Evolutionary conservation across 1,140 invertebrate genomes (phyloP), one percentile per base, ranked within the genome.

Genomic region (Cyclina sinensis): DNA sequence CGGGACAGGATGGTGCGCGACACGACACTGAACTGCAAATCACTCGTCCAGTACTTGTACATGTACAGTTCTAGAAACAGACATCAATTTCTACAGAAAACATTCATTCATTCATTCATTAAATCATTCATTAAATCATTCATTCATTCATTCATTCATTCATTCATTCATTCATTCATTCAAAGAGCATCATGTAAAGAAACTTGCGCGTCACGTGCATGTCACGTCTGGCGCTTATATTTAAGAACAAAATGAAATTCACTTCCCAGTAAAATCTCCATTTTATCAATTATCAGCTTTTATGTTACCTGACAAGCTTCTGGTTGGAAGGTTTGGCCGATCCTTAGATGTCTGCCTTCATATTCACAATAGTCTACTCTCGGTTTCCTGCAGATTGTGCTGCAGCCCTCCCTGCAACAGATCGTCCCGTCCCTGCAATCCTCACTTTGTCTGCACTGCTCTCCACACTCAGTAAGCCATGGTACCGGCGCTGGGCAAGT

Each of bases 381-480:
- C 24, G 46, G 46, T 54, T 54, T 32, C 0, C 76, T 46, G n/a
- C 76, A 79, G 21, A 32, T 35, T 4, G 76, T 79, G 35, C 24
- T 48, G 30, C 76, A 79, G 24, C 76, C 76, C n/a, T 79, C 76
- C 24, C 18, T 51, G 43, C 76, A 79, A 54, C 76, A 79, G 4
- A 79, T 21, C 12, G 51, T 2, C 18, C 46, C 76, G 18, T 14
- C 48, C 12, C 5, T 21, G 46, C 76, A 79, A 32, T 79, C 46
- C 9, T 5, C 12, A 12, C 54, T 79, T 14, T 48, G 14, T 27
- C 24, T 54, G 76, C 76, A 79, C 4, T 54, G 4, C n/a, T 14
- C 24, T 16, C n/a, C 43, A 57, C 76, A 79, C 27, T 79, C 51
- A 3, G n/a, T 46, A 18, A 54, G 76, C 16, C 18, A 18, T 46